phyloP scores from a whole-genome alignment of 2,797 vertebrate genomes.

The Dipus sagitta region DNA sequence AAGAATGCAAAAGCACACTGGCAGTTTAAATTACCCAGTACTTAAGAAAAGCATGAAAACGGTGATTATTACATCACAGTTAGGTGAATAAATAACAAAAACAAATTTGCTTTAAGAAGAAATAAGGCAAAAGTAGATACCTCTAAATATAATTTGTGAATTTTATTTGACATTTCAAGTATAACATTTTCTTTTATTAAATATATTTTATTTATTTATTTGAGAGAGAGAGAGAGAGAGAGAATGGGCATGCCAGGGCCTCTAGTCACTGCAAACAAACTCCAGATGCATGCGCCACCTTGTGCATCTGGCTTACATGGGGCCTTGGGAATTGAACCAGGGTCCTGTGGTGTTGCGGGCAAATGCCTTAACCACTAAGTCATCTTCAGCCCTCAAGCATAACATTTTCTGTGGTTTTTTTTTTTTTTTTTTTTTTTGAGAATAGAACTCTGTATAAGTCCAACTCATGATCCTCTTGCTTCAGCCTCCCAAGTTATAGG shows the following conservation, averaged over 20 bases:
- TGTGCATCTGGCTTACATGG: no score
- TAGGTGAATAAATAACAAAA: slow-evolving; percentile 73
- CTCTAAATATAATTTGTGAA: slow-evolving; percentile 18
- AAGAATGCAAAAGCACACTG: slow-evolving; percentile 67
- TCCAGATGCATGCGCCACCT: no score
- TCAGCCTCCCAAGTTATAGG: background rate
- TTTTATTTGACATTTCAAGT: slow-evolving; percentile 2
- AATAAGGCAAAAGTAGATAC: slow-evolving; percentile 21
- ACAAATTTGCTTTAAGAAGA: slow-evolving; percentile 21
- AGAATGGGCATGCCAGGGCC: no score
- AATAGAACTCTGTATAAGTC: background rate
- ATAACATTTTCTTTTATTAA: background rate
- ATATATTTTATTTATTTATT: no score
- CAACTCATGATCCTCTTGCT: background rate
- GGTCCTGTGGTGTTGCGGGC: no score
- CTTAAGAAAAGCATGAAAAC: slow-evolving; percentile 79
- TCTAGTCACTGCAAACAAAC: no score
- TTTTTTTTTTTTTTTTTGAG: background rate
- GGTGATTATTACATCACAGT: slow-evolving; percentile 74
- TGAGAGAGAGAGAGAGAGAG: no score
- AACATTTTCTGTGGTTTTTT: background rate
- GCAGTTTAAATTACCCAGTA: slow-evolving; percentile 68
- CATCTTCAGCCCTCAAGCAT: background rate
- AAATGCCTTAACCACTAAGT: no score
- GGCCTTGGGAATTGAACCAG: no score